phyloP scores from a whole-genome alignment of 2,888 invertebrate species.

The Drosophila monieri region DNA sequence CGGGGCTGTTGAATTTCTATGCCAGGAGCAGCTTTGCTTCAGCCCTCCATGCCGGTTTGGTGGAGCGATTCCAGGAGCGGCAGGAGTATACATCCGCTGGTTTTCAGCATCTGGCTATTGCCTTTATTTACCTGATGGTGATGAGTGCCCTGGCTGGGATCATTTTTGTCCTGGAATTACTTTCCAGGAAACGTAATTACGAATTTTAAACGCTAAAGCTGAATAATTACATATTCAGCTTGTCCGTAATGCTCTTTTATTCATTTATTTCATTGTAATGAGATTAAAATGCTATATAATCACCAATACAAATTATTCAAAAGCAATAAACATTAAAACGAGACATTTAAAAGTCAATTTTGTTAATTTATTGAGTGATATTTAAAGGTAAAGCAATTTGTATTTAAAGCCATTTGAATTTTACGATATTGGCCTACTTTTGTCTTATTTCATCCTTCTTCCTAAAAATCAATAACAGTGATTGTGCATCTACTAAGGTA shows the following conservation, averaged over 20 bases:
- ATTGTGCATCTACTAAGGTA: background rate
- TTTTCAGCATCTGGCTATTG: constrained; percentile 68
- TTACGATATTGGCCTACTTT: background rate
- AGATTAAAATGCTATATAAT: background rate
- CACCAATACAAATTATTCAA: background rate
- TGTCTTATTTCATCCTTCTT: background rate
- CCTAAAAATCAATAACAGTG: background rate
- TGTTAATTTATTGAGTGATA: background rate
- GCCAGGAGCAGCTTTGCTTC: constrained; percentile 64
- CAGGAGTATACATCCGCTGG: constrained; percentile 70
- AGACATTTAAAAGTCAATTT: background rate
- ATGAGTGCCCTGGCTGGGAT: constrained; percentile 45
- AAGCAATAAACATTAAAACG: background rate
- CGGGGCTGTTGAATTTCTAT: constrained; percentile 70
- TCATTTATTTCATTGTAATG: constrained; percentile 3
- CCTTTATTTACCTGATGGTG: constrained; percentile 58
- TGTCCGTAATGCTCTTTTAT: background rate
- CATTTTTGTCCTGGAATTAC: constrained; percentile 48
- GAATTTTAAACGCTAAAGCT: background rate
- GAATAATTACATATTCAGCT: background rate
- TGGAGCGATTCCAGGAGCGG: constrained; percentile 55
- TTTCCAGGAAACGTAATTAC: constrained; percentile 10
- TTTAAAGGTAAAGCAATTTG: background rate
- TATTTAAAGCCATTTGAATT: background rate
- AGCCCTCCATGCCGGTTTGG: constrained; percentile 66